These are phyloP conservation scores for Armadillidium nasatum DNA, from an alignment of 1,140 invertebrate genomes.

Conservation along the genomic window DNA sequence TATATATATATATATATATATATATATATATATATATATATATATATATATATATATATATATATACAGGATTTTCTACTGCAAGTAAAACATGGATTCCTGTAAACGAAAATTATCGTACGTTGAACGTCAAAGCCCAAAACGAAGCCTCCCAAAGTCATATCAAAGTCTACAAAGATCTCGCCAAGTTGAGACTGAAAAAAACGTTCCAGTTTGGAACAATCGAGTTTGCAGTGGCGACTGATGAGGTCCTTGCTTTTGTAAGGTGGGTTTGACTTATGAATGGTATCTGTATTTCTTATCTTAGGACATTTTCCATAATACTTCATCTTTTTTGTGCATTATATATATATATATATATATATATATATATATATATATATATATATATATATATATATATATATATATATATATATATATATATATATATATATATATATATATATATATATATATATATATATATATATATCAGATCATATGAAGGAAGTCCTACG, in stretches of 20 bases:
- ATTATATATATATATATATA: neutral
- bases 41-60: too few species aligned
- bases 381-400: neutral
- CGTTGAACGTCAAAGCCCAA: constrained; percentile 52
- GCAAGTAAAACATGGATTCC: constrained; percentile 49
- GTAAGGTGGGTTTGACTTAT: neutral
- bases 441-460: neutral
- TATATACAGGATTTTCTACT: too few species aligned
- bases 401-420: neutral
- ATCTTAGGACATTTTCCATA: too few species aligned
- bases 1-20: too few species aligned
- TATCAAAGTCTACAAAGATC: constrained; percentile 26
- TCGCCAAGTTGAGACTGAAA: constrained; percentile 18
- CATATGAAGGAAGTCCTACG: constrained; percentile 1
- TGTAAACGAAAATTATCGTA: constrained; percentile 55
- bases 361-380: neutral
- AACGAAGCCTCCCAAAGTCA: constrained; percentile 17
- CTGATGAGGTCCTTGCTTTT: constrained; percentile 21
- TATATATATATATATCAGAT: neutral
- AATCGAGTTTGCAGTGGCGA: constrained; percentile 2
- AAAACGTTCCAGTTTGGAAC: neutral
- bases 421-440: neutral
- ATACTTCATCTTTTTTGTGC: too few species aligned
- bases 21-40: too few species aligned
- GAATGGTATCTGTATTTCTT: too few species aligned